These are phyloP conservation scores for Hyposoter didymator DNA, from an alignment of 2,888 invertebrate species.

Conservation along the genomic window DNA sequence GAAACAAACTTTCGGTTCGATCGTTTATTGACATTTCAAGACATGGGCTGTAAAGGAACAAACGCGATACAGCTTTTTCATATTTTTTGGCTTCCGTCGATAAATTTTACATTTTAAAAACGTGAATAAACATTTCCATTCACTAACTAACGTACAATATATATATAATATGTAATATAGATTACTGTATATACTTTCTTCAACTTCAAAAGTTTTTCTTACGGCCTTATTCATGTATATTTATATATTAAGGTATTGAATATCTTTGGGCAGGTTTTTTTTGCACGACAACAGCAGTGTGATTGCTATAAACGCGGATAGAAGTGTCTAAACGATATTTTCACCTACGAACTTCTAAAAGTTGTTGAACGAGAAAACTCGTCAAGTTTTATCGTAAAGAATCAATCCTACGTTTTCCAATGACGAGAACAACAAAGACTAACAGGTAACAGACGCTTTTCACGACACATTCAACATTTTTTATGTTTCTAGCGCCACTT, in stretches of 20 bases:
- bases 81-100: constrained; percentile 65
- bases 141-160: constrained; percentile 78
- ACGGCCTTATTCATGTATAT: constrained; percentile 45
- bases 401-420: constrained; percentile 2
- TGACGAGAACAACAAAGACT: constrained; percentile 12
- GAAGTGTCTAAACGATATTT: constrained; percentile 25
- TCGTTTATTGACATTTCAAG: constrained; percentile 50
- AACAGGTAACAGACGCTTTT: constrained; percentile 6
- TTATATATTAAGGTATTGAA: constrained; percentile 38
- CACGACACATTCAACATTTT: not conserved
- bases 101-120: constrained; percentile 80
- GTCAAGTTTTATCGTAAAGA: not conserved
- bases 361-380: not conserved
- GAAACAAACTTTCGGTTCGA: constrained; percentile 28
- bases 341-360: constrained; percentile 12
- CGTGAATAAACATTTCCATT: constrained; percentile 81
- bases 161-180: constrained; percentile 71
- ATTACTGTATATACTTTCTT: constrained; percentile 79
- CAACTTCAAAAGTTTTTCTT: constrained; percentile 76
- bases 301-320: constrained; percentile 53
- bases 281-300: constrained; percentile 55
- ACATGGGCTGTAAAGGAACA: constrained; percentile 37
- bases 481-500: constrained; percentile 9
- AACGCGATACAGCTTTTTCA: constrained; percentile 35
- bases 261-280: constrained; percentile 53